These are phyloP conservation scores for Ceraclea dissimilis DNA, from an alignment of 2,888 invertebrate genomes.

Conservation along the genomic window DNA sequence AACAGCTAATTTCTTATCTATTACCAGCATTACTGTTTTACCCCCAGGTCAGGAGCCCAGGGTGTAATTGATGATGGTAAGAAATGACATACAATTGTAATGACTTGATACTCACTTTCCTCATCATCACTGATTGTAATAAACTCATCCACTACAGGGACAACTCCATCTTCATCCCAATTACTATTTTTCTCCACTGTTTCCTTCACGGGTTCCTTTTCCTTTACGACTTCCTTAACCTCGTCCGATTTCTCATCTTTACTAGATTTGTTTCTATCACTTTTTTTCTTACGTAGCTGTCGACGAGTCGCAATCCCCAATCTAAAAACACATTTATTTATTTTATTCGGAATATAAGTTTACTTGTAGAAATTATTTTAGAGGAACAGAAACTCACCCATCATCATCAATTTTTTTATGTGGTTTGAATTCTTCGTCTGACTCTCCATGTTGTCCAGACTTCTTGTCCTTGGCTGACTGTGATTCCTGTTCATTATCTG, in stretches of 20 bases:
- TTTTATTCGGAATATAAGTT: background rate
- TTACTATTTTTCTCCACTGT: conserved; percentile 13
- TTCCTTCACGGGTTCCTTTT: conserved; percentile 24
- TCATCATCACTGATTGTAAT: conserved; percentile 58
- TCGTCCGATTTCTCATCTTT: background rate
- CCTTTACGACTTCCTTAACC: background rate
- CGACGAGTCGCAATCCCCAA: background rate
- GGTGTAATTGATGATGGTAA: too few relatives aligned
- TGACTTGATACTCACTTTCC: conserved; percentile 47
- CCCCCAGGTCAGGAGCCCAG: too few relatives aligned
- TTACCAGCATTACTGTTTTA: too few relatives aligned
- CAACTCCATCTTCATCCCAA: conserved; percentile 6
- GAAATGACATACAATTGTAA: too few relatives aligned
- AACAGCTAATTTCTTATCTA: too few relatives aligned
- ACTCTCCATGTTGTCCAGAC: conserved; percentile 31
- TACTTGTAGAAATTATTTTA: background rate
- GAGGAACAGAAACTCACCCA: background rate
- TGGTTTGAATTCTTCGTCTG: conserved; percentile 41
- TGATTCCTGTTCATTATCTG: conserved; percentile 19
- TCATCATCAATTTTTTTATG: background rate
- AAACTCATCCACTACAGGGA: conserved; percentile 37
- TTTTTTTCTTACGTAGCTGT: background rate
- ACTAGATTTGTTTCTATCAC: background rate
- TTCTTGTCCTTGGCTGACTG: conserved; percentile 29
- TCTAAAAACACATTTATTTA: background rate